Evolutionary conservation across 2,113 vertebrate species (phyloP).

Genomic region (Microcebus tavaratra): DNA sequence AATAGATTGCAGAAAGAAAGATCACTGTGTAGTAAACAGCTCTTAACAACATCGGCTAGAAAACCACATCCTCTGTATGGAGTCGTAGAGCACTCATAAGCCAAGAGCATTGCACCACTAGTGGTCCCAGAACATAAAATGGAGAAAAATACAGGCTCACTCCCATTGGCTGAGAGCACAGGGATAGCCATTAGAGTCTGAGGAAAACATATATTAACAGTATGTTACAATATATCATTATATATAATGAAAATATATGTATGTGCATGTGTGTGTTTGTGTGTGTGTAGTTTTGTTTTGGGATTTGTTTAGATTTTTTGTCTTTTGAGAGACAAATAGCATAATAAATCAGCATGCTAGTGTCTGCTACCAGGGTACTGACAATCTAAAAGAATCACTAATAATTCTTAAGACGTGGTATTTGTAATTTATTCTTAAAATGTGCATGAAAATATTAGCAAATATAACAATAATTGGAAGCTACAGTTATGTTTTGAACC

Average conservation of each 20-base stretch:
- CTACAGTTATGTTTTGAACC: background rate
- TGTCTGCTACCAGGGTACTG: background rate
- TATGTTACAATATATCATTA: background rate
- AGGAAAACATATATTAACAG: conserved; percentile 3
- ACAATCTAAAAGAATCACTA: background rate
- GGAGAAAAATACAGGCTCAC: conserved; percentile 34
- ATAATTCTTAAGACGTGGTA: background rate
- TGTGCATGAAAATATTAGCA: background rate
- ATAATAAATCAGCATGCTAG: background rate
- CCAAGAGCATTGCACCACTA: conserved; percentile 38
- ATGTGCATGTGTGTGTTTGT: background rate
- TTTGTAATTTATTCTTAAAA: background rate
- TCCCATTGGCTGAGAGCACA: background rate
- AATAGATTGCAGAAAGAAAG: conserved; percentile 57
- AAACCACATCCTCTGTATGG: conserved; percentile 40
- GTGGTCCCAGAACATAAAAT: conserved; percentile 50
- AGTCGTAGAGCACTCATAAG: conserved; percentile 6
- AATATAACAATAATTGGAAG: background rate
- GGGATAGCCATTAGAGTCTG: background rate
- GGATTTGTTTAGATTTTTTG: background rate
- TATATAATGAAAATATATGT: background rate
- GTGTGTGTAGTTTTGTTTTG: background rate
- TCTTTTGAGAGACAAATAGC: conserved; percentile 31
- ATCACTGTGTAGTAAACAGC: conserved; percentile 58
- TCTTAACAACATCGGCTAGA: conserved; percentile 42